Percentiles rank a stretch among this genome's conserved stretches.
Evolutionary conservation across 2,113 vertebrate genomes (phyloP).

Genomic region (Clarias macrocephalus): DNA sequence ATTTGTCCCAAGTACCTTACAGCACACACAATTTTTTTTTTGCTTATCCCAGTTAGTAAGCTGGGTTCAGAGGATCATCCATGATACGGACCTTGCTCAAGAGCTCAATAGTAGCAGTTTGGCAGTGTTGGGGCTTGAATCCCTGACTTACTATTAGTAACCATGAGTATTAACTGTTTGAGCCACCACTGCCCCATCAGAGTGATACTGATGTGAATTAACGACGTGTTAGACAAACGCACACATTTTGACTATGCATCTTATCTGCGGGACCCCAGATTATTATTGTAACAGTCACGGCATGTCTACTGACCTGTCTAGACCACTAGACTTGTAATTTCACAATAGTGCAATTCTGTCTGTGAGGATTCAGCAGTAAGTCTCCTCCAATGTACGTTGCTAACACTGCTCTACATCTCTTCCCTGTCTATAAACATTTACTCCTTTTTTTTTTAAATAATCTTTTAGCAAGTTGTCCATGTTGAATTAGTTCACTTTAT

Average conservation of each 20-base stretch:
- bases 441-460: slow-evolving; percentile 19
- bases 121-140: no score
- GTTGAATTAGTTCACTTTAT: slow-evolving; percentile 23
- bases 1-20: no score
- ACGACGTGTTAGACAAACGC: neutral
- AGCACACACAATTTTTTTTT: no score
- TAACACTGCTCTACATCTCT: slow-evolving; percentile 6
- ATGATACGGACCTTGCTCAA: no score
- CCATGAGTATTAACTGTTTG: no score
- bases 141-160: no score
- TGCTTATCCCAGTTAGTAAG: no score
- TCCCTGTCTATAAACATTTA: slow-evolving; percentile 31
- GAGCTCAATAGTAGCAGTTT: no score
- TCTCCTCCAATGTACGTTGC: neutral
- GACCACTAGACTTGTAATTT: slow-evolving; percentile 25
- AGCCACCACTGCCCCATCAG: neutral
- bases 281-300: neutral
- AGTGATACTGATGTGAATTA: neutral
- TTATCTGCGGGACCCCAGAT: neutral
- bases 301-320: neutral
- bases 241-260: neutral
- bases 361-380: slow-evolving; percentile 2
- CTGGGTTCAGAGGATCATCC: no score
- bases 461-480: slow-evolving; percentile 4
- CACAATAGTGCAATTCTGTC: neutral